Evolutionary conservation across 2,797 vertebrate genomes (phyloP).

Genomic region (Mallotus villosus): DNA sequence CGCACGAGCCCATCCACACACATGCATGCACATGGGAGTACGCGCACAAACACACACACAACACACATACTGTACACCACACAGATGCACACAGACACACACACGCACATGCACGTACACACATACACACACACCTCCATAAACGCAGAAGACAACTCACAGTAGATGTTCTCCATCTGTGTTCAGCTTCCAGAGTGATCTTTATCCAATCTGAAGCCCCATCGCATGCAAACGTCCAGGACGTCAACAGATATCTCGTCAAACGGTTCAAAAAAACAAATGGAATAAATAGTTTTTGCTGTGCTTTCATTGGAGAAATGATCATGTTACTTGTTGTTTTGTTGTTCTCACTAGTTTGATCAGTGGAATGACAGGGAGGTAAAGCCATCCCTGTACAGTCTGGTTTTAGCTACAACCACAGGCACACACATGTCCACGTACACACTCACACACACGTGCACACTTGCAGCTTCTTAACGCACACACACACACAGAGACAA

Average conservation of each 20-base stretch:
- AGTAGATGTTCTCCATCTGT: conserved; percentile 2
- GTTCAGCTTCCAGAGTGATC: conserved; percentile 35
- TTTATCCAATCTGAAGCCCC: conserved; percentile 40
- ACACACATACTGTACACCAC: not conserved
- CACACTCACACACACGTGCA: too few relatives aligned
- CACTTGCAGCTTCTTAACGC: not conserved
- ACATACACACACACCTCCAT: not conserved
- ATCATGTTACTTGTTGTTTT: conserved; percentile 38
- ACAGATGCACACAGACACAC: too few relatives aligned
- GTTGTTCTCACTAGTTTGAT: conserved; percentile 36
- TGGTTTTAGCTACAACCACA: not conserved
- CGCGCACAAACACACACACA: too few relatives aligned
- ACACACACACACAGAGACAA: not conserved
- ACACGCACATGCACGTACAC: not conserved
- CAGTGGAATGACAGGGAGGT: conserved; percentile 6
- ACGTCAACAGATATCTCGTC: conserved; percentile 32
- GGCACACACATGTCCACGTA: not conserved
- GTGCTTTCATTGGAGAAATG: conserved; percentile 35
- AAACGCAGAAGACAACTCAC: conserved; percentile 16
- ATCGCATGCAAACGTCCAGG: conserved; percentile 32
- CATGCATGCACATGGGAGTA: not conserved
- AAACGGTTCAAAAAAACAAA: conserved; percentile 25
- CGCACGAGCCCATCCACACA: not conserved
- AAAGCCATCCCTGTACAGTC: not conserved
- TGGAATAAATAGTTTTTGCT: conserved; percentile 34